Evolutionary conservation across 2,888 invertebrate genomes (phyloP).

Genomic region (Pheosia gnoma): DNA sequence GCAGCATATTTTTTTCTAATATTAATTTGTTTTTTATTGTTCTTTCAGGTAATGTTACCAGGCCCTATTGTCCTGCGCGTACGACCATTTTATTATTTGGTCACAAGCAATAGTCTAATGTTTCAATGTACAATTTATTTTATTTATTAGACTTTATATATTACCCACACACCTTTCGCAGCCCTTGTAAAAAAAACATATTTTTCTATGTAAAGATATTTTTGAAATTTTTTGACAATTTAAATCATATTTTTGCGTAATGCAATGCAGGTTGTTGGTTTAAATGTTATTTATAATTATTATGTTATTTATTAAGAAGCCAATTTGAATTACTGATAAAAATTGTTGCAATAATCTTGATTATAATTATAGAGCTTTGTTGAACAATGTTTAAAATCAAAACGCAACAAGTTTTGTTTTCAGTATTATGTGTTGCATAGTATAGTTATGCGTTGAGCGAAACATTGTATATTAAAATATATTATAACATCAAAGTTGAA

Average conservation of each 20-base stretch:
- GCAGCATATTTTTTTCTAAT: not conserved
- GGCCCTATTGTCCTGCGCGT: slow-evolving; percentile 49
- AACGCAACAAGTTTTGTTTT: slow-evolving; percentile 55
- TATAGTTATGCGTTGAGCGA: slow-evolving; percentile 48
- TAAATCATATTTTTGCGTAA: slow-evolving; percentile 40
- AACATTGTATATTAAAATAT: slow-evolving; percentile 38
- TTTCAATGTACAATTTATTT: slow-evolving; percentile 62
- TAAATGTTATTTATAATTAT: slow-evolving; percentile 43
- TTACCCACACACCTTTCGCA: slow-evolving; percentile 21
- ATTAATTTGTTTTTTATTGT: slow-evolving; percentile 15
- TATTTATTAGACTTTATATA: slow-evolving; percentile 42
- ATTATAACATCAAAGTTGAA: slow-evolving; percentile 48
- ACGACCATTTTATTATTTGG: slow-evolving; percentile 39
- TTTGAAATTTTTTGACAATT: slow-evolving; percentile 42
- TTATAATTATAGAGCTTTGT: slow-evolving; percentile 30
- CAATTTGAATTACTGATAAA: slow-evolving; percentile 45
- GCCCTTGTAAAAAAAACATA: slow-evolving; percentile 30
- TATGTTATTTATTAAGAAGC: slow-evolving; percentile 48
- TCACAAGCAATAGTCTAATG: slow-evolving; percentile 56
- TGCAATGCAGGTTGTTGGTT: slow-evolving; percentile 46
- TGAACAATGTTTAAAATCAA: slow-evolving; percentile 27
- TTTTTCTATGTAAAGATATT: slow-evolving; percentile 57
- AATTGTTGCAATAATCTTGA: slow-evolving; percentile 42
- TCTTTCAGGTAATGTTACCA: slow-evolving; percentile 64
- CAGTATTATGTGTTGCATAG: slow-evolving; percentile 71